Conservation (phyloP, 2,888 invertebrate genomes). For the Cryptophagus acutangulus region DNA sequence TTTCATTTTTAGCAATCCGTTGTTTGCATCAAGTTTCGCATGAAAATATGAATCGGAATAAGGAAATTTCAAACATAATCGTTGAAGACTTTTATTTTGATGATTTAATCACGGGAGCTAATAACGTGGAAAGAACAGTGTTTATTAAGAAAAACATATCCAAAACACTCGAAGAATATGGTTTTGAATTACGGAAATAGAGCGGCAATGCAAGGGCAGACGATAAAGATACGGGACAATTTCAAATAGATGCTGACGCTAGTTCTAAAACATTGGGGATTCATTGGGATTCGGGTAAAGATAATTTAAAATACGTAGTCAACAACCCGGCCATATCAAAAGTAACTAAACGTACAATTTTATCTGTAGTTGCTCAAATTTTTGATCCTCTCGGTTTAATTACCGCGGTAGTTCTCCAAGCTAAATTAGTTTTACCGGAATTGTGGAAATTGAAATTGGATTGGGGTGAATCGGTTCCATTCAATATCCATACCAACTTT, state of each 20-base stretch:
- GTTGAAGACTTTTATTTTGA: not conserved
- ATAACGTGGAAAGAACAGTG: not conserved
- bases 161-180: not conserved
- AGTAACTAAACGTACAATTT: not conserved
- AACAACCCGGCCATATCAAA: not conserved
- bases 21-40: constrained; percentile 19
- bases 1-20: constrained; percentile 23
- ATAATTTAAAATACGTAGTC: not conserved
- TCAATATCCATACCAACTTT: constrained; percentile 6
- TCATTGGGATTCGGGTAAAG: not conserved
- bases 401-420: constrained; percentile 6
- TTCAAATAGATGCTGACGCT: no score
- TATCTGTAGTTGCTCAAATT: not conserved
- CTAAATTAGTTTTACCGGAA: constrained; percentile 14
- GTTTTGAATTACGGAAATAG: constrained; percentile 1
- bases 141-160: not conserved
- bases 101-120: constrained; percentile 1
- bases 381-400: not conserved
- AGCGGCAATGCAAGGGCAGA: no score
- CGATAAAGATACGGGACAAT: no score
- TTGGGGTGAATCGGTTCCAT: constrained; percentile 14
- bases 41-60: not conserved
- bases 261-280: not conserved
- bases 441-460: constrained; percentile 12
- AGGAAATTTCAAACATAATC: not conserved